A percentile compares a stretch with the other conserved stretches of the same genome.
Conservation (phyloP, 2,113 vertebrate genomes). For the Eidolon helvum region DNA sequence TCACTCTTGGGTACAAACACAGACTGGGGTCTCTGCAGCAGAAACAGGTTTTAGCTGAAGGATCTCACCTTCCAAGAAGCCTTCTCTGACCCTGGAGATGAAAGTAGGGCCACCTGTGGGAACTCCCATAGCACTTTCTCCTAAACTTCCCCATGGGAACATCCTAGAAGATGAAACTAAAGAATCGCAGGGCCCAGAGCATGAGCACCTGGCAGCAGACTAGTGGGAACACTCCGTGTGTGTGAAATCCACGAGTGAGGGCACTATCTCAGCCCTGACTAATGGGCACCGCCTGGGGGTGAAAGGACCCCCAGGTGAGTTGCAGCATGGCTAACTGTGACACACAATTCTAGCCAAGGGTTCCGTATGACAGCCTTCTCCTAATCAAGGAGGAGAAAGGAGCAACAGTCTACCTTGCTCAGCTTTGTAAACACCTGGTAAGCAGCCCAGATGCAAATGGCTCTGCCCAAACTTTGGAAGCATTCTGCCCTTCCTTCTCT, state of each 20-base stretch:
- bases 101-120: not conserved
- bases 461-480: not conserved
- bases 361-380: not conserved
- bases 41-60: not conserved
- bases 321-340: no score
- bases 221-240: fast-evolving
- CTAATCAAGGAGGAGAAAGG: not conserved
- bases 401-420: not conserved
- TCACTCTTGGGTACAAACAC: not conserved
- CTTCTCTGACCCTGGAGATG: not conserved
- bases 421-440: not conserved
- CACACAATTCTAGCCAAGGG: not conserved
- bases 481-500: not conserved
- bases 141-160: not conserved
- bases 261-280: fast-evolving
- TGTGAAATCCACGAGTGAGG: fast-evolving
- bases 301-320: fast-evolving
- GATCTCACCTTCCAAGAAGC: not conserved
- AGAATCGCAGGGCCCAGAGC: fast-evolving
- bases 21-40: not conserved
- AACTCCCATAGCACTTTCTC: not conserved
- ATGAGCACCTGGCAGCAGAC: not conserved
- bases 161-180: not conserved
- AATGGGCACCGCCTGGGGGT: not conserved
- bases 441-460: not conserved